phyloP scores from a whole-genome alignment of 2,797 vertebrate species.

The Argya squamiceps region DNA sequence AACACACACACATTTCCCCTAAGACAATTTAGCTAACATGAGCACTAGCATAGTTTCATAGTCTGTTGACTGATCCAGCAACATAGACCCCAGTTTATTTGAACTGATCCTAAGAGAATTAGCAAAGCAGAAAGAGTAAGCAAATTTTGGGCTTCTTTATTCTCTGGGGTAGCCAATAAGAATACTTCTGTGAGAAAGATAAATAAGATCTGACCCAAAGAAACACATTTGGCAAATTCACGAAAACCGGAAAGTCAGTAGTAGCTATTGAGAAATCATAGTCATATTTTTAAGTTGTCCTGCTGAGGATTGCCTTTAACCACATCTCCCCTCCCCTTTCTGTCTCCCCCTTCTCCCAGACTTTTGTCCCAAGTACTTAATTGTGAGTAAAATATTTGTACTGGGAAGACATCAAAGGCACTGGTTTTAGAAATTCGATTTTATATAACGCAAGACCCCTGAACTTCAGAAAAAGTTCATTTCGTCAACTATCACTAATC shows the following conservation, averaged over 20 bases:
- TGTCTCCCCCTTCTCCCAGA: conserved; percentile 2
- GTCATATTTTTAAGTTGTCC: conserved; percentile 41
- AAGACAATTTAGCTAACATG: neutral
- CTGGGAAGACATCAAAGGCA: conserved; percentile 71
- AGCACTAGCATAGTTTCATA: neutral
- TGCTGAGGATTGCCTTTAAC: conserved; percentile 46
- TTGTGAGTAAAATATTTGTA: conserved; percentile 66
- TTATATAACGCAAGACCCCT: conserved; percentile 53
- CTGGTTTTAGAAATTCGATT: conserved; percentile 63
- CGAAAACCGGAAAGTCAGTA: conserved; percentile 63
- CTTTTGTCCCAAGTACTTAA: conserved; percentile 55
- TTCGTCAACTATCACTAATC: conserved; percentile 71
- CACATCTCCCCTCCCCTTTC: conserved; percentile 8
- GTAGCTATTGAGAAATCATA: conserved; percentile 54
- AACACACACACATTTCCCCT: neutral
- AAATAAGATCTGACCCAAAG: conserved; percentile 4
- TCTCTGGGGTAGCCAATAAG: neutral
- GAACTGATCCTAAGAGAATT: neutral
- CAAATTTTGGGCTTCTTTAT: conserved; percentile 14
- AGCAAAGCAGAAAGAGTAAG: conserved; percentile 18
- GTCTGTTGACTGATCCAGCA: neutral
- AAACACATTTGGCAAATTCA: conserved; percentile 53
- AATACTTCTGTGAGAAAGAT: neutral
- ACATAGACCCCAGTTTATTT: conserved; percentile 4
- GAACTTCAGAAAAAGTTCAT: conserved; percentile 72